Evolutionary conservation across 2,113 vertebrate genomes (phyloP).

Genomic region (Corythornis cristatus): DNA sequence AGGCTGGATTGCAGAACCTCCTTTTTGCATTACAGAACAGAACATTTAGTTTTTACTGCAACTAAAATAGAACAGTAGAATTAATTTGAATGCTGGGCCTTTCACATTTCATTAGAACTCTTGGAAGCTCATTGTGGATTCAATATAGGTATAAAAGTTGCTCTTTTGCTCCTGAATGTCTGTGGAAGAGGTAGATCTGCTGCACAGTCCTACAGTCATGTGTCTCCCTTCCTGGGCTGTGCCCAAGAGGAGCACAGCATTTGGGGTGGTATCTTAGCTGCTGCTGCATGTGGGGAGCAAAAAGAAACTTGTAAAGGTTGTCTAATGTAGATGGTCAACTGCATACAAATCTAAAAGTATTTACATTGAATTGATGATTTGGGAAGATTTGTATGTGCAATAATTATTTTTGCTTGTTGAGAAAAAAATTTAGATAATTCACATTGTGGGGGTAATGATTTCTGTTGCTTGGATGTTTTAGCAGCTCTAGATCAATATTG

Average conservation of each 20-base stretch:
- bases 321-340: background rate
- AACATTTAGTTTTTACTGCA: background rate
- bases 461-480: background rate
- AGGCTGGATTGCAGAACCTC: background rate
- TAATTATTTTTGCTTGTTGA: background rate
- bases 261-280: background rate
- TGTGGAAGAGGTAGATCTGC: background rate
- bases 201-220: background rate
- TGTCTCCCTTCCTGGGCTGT: background rate
- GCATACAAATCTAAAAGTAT: background rate
- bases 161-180: background rate
- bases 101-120: background rate
- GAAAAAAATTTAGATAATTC: background rate
- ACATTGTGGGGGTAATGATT: background rate
- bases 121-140: background rate
- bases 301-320: background rate
- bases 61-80: background rate
- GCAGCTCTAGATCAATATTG: constrained; percentile 18
- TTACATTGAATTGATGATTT: background rate
- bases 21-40: background rate
- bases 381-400: background rate
- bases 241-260: background rate
- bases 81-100: background rate
- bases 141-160: background rate
- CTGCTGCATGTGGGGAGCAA: background rate